Conservation (phyloP, 2,888 invertebrate species). For the Metalampra italica region DNA sequence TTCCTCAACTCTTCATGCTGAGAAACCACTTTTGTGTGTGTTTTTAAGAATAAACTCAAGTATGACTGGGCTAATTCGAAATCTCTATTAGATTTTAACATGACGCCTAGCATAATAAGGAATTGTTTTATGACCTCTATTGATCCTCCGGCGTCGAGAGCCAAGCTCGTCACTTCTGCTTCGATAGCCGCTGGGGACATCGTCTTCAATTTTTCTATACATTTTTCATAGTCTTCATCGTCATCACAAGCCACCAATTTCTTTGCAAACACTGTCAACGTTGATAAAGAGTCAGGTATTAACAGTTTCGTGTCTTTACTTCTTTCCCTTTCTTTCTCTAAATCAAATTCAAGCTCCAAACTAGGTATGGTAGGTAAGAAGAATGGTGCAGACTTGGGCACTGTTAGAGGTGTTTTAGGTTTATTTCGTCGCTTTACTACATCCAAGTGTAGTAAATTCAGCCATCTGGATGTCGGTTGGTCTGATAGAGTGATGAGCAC, state of each 20-base stretch:
- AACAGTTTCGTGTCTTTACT: slow-evolving; percentile 71
- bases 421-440: slow-evolving; percentile 93
- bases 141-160: slow-evolving; percentile 86
- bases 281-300: slow-evolving; percentile 79
- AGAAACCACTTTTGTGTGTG: slow-evolving; percentile 82
- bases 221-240: slow-evolving; percentile 71
- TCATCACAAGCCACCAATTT: slow-evolving; percentile 72
- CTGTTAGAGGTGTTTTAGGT: slow-evolving; percentile 89
- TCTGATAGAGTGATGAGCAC: slow-evolving; percentile 92
- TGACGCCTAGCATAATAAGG: slow-evolving; percentile 83
- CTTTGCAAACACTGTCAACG: slow-evolving; percentile 84
- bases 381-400: slow-evolving; percentile 94
- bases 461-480: slow-evolving; percentile 93
- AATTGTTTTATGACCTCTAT: slow-evolving; percentile 86
- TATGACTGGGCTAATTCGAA: slow-evolving; percentile 96
- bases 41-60: slow-evolving; percentile 91
- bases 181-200: slow-evolving; percentile 92
- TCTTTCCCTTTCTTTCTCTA: slow-evolving; percentile 65
- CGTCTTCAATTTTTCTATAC: slow-evolving; percentile 81
- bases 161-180: slow-evolving; percentile 89
- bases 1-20: slow-evolving; percentile 74
- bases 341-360: slow-evolving; percentile 89
- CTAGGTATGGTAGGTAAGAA: slow-evolving; percentile 95
- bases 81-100: slow-evolving; percentile 86
- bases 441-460: slow-evolving; percentile 92